Evolutionary conservation across 2,888 invertebrate genomes (phyloP).

Genomic region (Limenitis camilla): DNA sequence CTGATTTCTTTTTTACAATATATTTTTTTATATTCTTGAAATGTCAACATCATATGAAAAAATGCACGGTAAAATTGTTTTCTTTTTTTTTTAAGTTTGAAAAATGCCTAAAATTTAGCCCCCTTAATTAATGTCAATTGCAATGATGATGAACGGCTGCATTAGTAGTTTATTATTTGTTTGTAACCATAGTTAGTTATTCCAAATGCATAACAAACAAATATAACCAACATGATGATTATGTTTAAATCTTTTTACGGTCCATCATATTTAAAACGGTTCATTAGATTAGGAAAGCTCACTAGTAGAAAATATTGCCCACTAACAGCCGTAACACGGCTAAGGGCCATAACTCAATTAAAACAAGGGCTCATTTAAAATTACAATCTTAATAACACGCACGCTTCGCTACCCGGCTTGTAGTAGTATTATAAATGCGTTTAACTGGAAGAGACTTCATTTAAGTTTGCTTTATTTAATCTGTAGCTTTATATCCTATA

Average conservation of each 20-base stretch:
- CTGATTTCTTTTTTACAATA: no score
- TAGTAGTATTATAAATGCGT: background rate
- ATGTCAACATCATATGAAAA: no score
- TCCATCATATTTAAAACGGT: slow-evolving; percentile 3
- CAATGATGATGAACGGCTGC: no score
- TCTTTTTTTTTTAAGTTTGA: no score
- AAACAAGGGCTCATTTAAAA: slow-evolving; percentile 60
- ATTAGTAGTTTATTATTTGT: no score
- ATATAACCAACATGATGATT: background rate
- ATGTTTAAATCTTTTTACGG: background rate
- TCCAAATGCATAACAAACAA: background rate
- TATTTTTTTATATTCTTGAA: no score
- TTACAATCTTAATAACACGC: slow-evolving; percentile 58
- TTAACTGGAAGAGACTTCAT: no score
- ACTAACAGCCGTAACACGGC: slow-evolving; percentile 43
- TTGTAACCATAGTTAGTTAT: background rate
- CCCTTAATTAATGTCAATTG: no score
- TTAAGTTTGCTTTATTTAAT: no score
- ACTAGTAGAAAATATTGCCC: slow-evolving; percentile 5
- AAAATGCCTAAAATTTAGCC: no score
- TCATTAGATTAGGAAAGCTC: slow-evolving; percentile 10
- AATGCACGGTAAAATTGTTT: no score
- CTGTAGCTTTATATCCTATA: no score
- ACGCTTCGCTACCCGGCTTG: slow-evolving; percentile 54
- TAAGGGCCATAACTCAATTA: slow-evolving; percentile 65